Base-by-base conservation (phyloP, 1,140 invertebrate genomes). In the Drosophila sucinea region DNA sequence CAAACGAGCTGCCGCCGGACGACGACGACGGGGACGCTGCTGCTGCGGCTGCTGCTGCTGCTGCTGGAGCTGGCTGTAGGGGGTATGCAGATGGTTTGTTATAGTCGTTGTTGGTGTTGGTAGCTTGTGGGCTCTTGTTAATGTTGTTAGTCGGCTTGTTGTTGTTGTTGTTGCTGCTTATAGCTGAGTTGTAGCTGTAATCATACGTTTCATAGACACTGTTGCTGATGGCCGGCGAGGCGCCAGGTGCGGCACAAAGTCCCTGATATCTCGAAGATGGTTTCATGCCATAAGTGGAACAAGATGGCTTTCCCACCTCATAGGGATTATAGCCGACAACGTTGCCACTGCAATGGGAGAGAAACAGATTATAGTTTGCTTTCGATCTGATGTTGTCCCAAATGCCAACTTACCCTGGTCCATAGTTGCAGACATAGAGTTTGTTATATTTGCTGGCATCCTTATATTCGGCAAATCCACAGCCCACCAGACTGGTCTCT, bases 391-490 rank as follows among this genome's bases (percentile, higher is more conserved):
- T n/a, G 27, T 17, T 23, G 23, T 60, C 23, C 41, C 40, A 7
- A 23, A 6, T 17, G 17, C 17, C 5, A 60, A 67, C 93, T 93
- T 93, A 96, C 95, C 95, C 95, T 7, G 96, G 96, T 64, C 96
- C 96, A 86, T 97, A 97, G 93, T 97, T 97, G 93, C 96, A 97
- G 10, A 97, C 95, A 90, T 97, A 97, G 62, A 96, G 94, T 92
- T 97, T 97, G 65, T 95, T 96, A 90, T 96, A 96, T 51, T 96
- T 95, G 70, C 92, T 70, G 1, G 94, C 93, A 70, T 96, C 95
- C 74, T 95, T 95, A 92, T 96, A 97, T 92, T 95, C 96, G 0
- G 96, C 94, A 87, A 95, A 97, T 23, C 96, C 96, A 90, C 96
- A 97, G 32, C 96, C 96, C 32, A 97, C 93, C 54, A 95, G 92